phyloP scores from a whole-genome alignment of 2,888 invertebrate species.

The Latheticus oryzae region DNA sequence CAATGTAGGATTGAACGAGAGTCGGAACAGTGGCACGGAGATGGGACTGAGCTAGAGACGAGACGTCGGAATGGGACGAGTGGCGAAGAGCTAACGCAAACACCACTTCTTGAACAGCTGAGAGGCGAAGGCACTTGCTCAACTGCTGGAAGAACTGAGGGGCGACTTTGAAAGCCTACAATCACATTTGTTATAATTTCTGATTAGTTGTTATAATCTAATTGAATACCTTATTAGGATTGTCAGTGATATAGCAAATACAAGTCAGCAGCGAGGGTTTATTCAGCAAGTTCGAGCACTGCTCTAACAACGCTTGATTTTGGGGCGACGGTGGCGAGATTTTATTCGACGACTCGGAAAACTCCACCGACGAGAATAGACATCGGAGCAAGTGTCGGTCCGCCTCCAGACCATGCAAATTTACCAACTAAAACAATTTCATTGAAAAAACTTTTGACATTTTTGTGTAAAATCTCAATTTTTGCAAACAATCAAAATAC shows the following conservation, averaged over 20 bases:
- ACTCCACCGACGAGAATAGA: slow-evolving; percentile 90
- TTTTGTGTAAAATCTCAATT: slow-evolving; percentile 42
- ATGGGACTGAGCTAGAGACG: slow-evolving; percentile 80
- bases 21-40: slow-evolving; percentile 85
- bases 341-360: slow-evolving; percentile 74
- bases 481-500: slow-evolving; percentile 57
- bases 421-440: slow-evolving; percentile 85
- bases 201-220: too few species aligned
- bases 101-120: slow-evolving; percentile 90
- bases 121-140: slow-evolving; percentile 86
- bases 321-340: slow-evolving; percentile 71
- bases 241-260: slow-evolving; percentile 89
- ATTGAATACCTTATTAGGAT: slow-evolving; percentile 80
- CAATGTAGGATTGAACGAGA: slow-evolving; percentile 87
- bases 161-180: slow-evolving; percentile 82
- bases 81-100: slow-evolving; percentile 87
- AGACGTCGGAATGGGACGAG: slow-evolving; percentile 82
- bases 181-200: too few species aligned
- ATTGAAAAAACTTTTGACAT: slow-evolving; percentile 56
- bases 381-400: slow-evolving; percentile 96
- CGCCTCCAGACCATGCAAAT: slow-evolving; percentile 94
- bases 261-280: slow-evolving; percentile 90
- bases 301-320: slow-evolving; percentile 81
- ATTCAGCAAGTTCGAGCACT: slow-evolving; percentile 81
- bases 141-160: slow-evolving; percentile 85